A percentile compares a stretch with the other conserved stretches of the same genome.
These are phyloP conservation scores for Matsumurasca onukii DNA, from an alignment of 1,140 invertebrate species.

Conservation along the genomic window DNA sequence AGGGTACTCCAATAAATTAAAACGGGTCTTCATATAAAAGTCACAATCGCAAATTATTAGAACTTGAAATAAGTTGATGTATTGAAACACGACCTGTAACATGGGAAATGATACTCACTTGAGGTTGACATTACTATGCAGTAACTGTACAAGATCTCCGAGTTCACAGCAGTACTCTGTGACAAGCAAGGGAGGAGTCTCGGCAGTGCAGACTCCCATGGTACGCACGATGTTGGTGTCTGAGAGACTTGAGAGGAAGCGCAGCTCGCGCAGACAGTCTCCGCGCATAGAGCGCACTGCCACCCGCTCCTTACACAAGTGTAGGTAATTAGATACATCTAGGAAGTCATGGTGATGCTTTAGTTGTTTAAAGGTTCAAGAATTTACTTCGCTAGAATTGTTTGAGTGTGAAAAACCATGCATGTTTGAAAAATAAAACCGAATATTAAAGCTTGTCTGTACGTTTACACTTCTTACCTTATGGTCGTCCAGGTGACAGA, in stretches of 20 bases:
- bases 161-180: conserved; percentile 76
- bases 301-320: conserved; percentile 44
- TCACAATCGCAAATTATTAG: background rate
- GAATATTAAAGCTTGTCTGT: no score
- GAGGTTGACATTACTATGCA: conserved; percentile 44
- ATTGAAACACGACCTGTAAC: no score
- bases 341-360: no score
- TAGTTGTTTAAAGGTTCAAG: no score
- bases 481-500: conserved; percentile 13
- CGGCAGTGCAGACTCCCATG: conserved; percentile 65
- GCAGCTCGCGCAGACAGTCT: conserved; percentile 62
- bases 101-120: conserved; percentile 40
- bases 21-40: background rate
- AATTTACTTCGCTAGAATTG: no score
- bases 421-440: no score
- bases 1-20: no score
- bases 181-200: conserved; percentile 68
- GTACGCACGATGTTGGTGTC: conserved; percentile 75
- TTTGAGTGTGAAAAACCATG: no score
- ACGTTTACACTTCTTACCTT: conserved; percentile 41
- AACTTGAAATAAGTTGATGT: no score
- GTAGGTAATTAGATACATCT: no score
- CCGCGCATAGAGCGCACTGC: conserved; percentile 43
- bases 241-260: conserved; percentile 68
- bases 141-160: conserved; percentile 77